A percentile compares a stretch with the other conserved stretches of the same genome.
phyloP scores from a whole-genome alignment of 1,140 invertebrate genomes.

The Bombus polaris region DNA sequence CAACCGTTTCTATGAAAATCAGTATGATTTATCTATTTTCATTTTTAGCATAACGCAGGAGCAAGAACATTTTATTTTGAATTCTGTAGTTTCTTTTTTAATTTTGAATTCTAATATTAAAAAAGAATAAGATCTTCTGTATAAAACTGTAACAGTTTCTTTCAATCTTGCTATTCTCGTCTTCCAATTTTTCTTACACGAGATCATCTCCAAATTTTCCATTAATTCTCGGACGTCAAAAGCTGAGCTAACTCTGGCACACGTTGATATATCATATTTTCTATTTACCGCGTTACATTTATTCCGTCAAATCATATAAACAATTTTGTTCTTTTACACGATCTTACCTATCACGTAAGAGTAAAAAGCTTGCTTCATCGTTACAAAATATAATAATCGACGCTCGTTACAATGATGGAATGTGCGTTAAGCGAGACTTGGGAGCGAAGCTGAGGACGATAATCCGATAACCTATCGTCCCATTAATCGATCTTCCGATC shows the following conservation, averaged over 20 bases:
- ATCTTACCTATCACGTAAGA: neutral
- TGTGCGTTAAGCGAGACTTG: neutral
- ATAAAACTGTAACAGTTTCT: neutral
- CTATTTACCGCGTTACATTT: neutral
- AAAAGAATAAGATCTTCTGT: neutral
- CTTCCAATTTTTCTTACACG: too few relatives aligned
- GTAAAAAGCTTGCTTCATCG: too few relatives aligned
- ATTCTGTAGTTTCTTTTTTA: too few relatives aligned
- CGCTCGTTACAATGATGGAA: neutral
- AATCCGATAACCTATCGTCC: neutral
- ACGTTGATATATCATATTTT: neutral
- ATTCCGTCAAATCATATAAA: too few relatives aligned
- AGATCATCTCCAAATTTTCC: neutral
- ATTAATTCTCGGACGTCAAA: neutral
- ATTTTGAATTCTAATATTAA: too few relatives aligned
- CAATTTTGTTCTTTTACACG: too few relatives aligned
- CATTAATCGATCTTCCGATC: neutral
- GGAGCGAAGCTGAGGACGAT: neutral
- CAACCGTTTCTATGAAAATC: too few relatives aligned
- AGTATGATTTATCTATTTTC: too few relatives aligned
- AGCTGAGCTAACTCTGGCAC: neutral
- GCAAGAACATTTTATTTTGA: too few relatives aligned
- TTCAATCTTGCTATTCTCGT: neutral
- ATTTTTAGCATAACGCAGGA: too few relatives aligned
- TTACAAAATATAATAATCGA: too few relatives aligned